Base-by-base conservation (phyloP, 2,113 vertebrate species). In the Anarrhichthys ocellatus region DNA sequence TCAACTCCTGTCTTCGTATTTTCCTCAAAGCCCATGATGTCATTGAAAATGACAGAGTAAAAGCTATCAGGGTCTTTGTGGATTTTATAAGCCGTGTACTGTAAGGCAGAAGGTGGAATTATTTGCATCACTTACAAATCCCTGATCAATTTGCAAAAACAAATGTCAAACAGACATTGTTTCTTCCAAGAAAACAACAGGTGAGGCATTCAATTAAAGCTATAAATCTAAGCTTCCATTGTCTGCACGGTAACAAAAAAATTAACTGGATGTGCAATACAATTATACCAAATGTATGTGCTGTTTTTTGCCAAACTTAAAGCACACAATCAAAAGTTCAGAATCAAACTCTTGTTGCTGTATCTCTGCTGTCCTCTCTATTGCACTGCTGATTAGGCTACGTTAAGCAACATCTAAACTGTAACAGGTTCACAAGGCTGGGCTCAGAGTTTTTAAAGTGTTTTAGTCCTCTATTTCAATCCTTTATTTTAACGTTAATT, bases 1-100 rank as follows among this genome's bases (percentile, higher is more conserved):
- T 0, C 0, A 40, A 88, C 5, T 4, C 87, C 87, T 1, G 0
- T 9, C 1, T 13, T 0, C 0, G 1, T 0, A 0, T 13, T 0
- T 17, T 15, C 0, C 59, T 92, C 85, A 9, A 89, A 18, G 58
- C 88, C 91, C 85, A 90, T 83, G 58, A 71, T 56, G 78, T 91
- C 87, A 80, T 20, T 86, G 29, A 89, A 86, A 24, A 66, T 1
- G 2, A 91, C 86, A 0, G 82, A 29, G 24, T 65, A 84, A 65
- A 13, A 6, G 1, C 0, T 6, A 0, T 1, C 22, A 11, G 8
- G 13, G 0, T 6, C 17, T 38, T 73, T 73, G 1, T 3, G 3
- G 40, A 90, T 80, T 81, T 73, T 75, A 34, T 77, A 70, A 7
- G 75, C 71, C 36, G 4, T 72, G 48, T 86, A 90, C 90, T 90